A percentile compares a stretch with the other conserved stretches of the same genome.
Conservation (phyloP, 2,797 vertebrate species). For the Sebastolobus alascanus region DNA sequence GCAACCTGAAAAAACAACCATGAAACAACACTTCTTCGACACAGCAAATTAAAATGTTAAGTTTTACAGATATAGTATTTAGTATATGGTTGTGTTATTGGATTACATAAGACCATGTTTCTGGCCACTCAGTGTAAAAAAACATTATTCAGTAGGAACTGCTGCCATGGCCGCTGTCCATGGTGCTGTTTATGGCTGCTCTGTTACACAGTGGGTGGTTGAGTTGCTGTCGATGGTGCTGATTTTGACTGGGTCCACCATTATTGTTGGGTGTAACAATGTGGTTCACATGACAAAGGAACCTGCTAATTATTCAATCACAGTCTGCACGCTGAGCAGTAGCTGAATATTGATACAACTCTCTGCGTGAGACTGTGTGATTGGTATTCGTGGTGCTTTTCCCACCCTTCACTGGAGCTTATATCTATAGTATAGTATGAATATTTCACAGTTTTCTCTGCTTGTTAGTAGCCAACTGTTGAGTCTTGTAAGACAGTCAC, state of each 20-base stretch:
- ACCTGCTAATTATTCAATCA: conserved; percentile 28
- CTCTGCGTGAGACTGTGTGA: background rate
- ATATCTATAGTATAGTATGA: conserved; percentile 12
- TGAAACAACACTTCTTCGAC: background rate
- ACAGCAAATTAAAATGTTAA: background rate
- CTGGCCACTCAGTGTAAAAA: background rate
- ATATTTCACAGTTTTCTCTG: conserved; percentile 33
- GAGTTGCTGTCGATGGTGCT: conserved; percentile 36
- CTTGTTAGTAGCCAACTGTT: conserved; percentile 35
- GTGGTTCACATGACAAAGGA: conserved; percentile 8
- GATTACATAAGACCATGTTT: background rate
- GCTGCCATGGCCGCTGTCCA: background rate
- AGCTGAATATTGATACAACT: background rate
- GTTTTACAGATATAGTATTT: background rate
- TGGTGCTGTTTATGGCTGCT: conserved; percentile 1
- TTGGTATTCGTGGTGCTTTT: conserved; percentile 21
- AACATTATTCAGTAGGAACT: background rate
- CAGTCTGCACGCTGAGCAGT: background rate
- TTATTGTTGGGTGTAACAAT: background rate
- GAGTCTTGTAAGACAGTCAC: conserved; percentile 5
- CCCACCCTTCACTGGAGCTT: conserved; percentile 10
- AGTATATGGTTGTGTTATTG: background rate
- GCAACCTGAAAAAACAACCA: background rate
- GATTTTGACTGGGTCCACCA: background rate
- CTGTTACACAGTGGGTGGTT: background rate